A percentile compares a stretch with the other conserved stretches of the same genome.
phyloP scores from a whole-genome alignment of 2,888 invertebrate genomes.

The Nomada ruficornis region DNA sequence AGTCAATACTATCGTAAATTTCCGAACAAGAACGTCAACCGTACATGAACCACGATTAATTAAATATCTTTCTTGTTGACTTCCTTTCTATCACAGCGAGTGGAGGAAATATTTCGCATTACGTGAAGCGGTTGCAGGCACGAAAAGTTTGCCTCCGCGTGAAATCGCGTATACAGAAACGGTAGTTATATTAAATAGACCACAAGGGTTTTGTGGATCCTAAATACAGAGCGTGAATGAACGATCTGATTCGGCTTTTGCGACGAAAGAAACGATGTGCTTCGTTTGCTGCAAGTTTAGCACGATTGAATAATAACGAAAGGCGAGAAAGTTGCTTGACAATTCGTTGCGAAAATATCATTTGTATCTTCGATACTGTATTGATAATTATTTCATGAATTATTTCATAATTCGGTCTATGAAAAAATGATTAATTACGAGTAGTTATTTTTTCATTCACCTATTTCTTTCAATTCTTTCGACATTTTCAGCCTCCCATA shows the following conservation, averaged over 20 bases:
- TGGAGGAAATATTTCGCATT: not conserved
- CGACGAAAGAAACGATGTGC: not conserved
- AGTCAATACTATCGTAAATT: not conserved
- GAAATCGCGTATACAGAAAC: constrained; percentile 36
- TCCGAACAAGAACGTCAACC: not conserved
- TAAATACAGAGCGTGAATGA: not conserved
- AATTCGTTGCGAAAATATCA: too few species aligned
- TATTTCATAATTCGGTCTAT: too few species aligned
- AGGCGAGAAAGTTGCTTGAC: too few species aligned
- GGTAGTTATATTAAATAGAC: not conserved
- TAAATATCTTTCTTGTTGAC: not conserved
- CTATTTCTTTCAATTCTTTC: too few species aligned
- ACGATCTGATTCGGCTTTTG: not conserved
- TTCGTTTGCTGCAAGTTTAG: not conserved
- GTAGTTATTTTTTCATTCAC: too few species aligned
- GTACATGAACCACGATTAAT: not conserved
- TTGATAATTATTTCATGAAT: too few species aligned
- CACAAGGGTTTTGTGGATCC: not conserved
- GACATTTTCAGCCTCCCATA: too few species aligned
- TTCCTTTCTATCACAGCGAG: not conserved
- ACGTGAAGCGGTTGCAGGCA: not conserved
- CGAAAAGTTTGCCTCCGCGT: constrained; percentile 4
- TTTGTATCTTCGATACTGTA: too few species aligned
- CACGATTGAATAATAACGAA: too few species aligned
- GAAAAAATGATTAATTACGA: too few species aligned